A percentile compares a stretch with the other conserved stretches of the same genome.
Conservation (phyloP, 1,140 invertebrate genomes). For the Pogonomyrmex californicus region DNA sequence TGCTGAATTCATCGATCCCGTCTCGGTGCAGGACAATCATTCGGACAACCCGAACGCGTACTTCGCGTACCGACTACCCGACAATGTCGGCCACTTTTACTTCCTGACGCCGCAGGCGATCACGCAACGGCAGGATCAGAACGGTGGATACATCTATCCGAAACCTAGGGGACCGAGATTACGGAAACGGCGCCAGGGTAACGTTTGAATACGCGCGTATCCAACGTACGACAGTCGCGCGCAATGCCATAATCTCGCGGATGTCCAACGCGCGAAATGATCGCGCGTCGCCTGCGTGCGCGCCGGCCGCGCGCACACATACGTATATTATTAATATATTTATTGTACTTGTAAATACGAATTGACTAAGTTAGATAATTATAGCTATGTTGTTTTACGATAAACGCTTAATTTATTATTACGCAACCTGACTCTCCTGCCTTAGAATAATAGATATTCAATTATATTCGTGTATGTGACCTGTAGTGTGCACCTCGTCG, state of each 20-base stretch:
- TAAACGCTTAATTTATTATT: constrained; percentile 68
- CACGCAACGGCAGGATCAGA: constrained; percentile 83
- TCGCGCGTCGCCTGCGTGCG: constrained; percentile 2
- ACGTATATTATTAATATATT: constrained; percentile 70
- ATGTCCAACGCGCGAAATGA: constrained; percentile 44
- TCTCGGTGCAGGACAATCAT: constrained; percentile 67
- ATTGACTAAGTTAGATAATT: constrained; percentile 67
- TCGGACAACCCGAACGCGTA: constrained; percentile 86
- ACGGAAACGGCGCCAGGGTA: constrained; percentile 83
- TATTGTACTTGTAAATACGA: constrained; percentile 78
- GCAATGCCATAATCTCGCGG: constrained; percentile 76
- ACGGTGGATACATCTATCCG: constrained; percentile 82
- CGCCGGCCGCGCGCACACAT: not conserved
- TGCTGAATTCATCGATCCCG: constrained; percentile 85
- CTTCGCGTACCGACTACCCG: constrained; percentile 90
- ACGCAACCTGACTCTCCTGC: constrained; percentile 11
- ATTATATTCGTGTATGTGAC: not conserved
- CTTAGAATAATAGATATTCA: constrained; percentile 1
- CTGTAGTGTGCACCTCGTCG: not conserved
- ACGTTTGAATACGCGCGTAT: constrained; percentile 63
- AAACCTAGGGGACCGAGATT: constrained; percentile 84
- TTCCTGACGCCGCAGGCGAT: constrained; percentile 91
- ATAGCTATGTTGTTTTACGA: constrained; percentile 49
- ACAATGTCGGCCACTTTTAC: constrained; percentile 91
- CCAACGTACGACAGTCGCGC: constrained; percentile 55